Conservation (phyloP, 1,140 invertebrate genomes). For the Drosophila simulans region DNA sequence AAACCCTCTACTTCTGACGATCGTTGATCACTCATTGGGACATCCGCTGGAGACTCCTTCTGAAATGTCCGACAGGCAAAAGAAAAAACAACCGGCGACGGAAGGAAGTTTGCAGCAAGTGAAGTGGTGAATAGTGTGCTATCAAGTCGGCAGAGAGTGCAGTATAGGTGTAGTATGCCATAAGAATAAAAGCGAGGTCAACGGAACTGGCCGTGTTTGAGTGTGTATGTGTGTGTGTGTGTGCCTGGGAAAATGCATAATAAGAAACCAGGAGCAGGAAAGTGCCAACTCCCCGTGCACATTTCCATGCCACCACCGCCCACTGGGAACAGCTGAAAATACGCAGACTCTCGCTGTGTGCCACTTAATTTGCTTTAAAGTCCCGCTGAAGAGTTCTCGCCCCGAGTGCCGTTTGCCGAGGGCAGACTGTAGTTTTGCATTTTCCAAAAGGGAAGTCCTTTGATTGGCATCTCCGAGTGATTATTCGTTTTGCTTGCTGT, state of each 20-base stretch:
- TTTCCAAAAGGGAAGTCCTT: conserved; percentile 9
- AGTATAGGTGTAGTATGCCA: conserved; percentile 28
- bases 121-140: conserved; percentile 49
- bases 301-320: background rate
- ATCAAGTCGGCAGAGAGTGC: background rate
- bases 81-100: conserved; percentile 4
- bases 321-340: conserved; percentile 1
- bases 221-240: background rate
- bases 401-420: background rate
- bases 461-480: conserved; percentile 12
- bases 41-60: conserved; percentile 17
- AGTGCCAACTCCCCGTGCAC: background rate
- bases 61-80: conserved; percentile 1
- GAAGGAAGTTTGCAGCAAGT: conserved; percentile 57
- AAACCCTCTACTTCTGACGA: conserved; percentile 4
- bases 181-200: conserved; percentile 27
- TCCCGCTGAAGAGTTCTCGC: conserved; percentile 45
- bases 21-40: conserved; percentile 40
- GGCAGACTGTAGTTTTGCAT: conserved; percentile 17
- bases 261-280: conserved; percentile 41
- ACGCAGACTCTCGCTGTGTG: conserved; percentile 52
- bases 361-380: conserved; percentile 77
- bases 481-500: background rate
- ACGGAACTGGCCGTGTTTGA: conserved; percentile 26
- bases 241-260: conserved; percentile 59